phyloP scores from a whole-genome alignment of 2,888 invertebrate species.

The Leucoma salicis region DNA sequence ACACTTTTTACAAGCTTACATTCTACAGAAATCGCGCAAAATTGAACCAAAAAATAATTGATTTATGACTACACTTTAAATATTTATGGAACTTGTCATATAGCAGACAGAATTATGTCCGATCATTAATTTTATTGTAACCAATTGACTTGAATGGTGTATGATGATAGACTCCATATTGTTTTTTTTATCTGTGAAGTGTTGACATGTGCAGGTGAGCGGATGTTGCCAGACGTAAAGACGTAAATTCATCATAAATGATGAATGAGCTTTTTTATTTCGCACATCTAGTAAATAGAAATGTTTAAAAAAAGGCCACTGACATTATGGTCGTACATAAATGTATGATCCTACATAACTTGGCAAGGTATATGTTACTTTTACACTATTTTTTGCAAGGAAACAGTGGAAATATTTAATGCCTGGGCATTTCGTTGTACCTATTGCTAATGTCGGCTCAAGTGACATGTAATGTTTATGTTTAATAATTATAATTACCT shows the following conservation, averaged over 20 bases:
- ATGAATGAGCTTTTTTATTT: conserved; percentile 44
- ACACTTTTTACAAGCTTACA: too few species aligned
- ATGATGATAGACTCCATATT: conserved; percentile 41
- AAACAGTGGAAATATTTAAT: too few species aligned
- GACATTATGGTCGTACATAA: conserved; percentile 7
- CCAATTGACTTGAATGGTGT: conserved; percentile 71
- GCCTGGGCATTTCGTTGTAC: too few species aligned
- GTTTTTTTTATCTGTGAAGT: conserved; percentile 42
- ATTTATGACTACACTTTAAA: conserved; percentile 34
- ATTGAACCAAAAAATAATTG: conserved; percentile 13
- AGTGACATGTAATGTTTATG: too few species aligned
- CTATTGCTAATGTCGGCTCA: too few species aligned
- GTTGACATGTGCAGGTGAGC: conserved; percentile 55
- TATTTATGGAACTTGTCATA: conserved; percentile 43
- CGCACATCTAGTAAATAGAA: conserved; percentile 19
- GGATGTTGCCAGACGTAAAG: conserved; percentile 53
- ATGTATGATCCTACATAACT: conserved; percentile 2
- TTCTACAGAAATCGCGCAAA: too few species aligned
- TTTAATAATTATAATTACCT: too few species aligned
- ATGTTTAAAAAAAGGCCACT: conserved; percentile 13
- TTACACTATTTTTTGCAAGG: neutral
- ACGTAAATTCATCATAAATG: conserved; percentile 61
- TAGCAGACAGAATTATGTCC: conserved; percentile 50
- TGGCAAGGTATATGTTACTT: conserved; percentile 1
- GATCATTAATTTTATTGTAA: conserved; percentile 66